A percentile compares a stretch with the other conserved stretches of the same genome.
These are phyloP conservation scores for Psittacula cyanocephala DNA, from an alignment of 2,113 vertebrate genomes.

Conservation along the genomic window DNA sequence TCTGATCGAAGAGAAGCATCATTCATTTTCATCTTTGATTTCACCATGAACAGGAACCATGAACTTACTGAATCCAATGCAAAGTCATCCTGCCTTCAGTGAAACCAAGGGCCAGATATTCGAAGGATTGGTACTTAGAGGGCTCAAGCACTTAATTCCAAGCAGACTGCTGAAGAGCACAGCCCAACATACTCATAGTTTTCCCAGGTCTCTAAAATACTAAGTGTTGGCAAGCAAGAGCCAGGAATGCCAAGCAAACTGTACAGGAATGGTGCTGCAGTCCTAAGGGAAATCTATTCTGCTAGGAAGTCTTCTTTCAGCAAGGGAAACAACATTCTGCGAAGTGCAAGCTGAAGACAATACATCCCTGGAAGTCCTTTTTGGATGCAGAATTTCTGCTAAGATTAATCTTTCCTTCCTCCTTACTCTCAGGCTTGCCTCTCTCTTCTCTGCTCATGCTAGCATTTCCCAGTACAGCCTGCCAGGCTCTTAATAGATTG, in stretches of 20 bases:
- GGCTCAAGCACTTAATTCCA: background rate
- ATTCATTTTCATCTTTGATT: background rate
- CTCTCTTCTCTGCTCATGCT: constrained; percentile 17
- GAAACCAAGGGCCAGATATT: background rate
- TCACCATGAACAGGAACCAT: background rate
- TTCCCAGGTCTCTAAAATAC: background rate
- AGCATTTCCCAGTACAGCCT: constrained; percentile 48
- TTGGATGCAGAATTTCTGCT: constrained; percentile 10
- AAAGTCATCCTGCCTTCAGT: background rate
- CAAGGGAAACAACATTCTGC: background rate
- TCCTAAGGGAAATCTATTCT: background rate
- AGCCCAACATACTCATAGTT: background rate
- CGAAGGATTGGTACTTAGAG: background rate
- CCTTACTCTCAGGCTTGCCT: background rate
- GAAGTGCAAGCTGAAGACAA: background rate
- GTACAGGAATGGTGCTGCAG: background rate
- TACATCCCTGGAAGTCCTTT: background rate
- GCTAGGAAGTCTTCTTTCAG: background rate
- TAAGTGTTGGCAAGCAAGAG: background rate
- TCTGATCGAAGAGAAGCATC: background rate
- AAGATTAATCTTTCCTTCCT: constrained; percentile 36
- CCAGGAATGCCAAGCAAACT: background rate
- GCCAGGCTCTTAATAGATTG: constrained; percentile 67
- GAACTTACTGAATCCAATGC: background rate
- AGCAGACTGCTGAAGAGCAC: background rate